Conservation (phyloP, 2,888 invertebrate genomes). For the Nysson spinosus region DNA sequence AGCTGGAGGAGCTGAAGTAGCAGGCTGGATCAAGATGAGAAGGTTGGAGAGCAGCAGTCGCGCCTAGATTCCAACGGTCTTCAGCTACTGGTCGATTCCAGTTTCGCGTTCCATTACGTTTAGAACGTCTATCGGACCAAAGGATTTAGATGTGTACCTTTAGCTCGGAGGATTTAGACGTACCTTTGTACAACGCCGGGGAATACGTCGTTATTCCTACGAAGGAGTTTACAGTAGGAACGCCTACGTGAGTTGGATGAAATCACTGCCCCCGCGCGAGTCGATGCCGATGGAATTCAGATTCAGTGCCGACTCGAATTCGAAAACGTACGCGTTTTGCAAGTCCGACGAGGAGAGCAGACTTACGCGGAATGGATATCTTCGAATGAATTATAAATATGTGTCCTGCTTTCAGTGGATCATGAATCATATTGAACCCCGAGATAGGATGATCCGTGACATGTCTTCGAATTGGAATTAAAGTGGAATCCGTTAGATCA, state of each 20-base stretch:
- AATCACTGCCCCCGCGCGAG: slow-evolving; percentile 35
- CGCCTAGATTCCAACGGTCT: too few species aligned
- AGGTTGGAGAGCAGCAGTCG: too few species aligned
- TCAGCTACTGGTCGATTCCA: slow-evolving; percentile 21
- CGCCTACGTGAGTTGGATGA: slow-evolving; percentile 56
- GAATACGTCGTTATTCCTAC: slow-evolving; percentile 63
- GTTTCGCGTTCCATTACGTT: slow-evolving; percentile 46
- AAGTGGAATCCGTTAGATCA: too few species aligned
- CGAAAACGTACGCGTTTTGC: slow-evolving; percentile 5
- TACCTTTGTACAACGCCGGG: slow-evolving; percentile 50
- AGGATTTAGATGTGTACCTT: too few species aligned
- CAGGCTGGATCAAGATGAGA: too few species aligned
- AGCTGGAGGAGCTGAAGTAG: neutral
- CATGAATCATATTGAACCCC: too few species aligned
- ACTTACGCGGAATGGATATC: slow-evolving; percentile 3
- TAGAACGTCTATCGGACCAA: slow-evolving; percentile 25
- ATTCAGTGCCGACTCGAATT: slow-evolving; percentile 25
- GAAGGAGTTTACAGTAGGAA: slow-evolving; percentile 48
- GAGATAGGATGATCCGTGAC: too few species aligned
- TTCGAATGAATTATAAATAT: slow-evolving; percentile 23
- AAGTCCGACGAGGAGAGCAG: neutral
- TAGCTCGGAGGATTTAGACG: slow-evolving; percentile 43
- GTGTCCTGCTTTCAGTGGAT: too few species aligned
- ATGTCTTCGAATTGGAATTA: too few species aligned
- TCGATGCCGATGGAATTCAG: slow-evolving; percentile 36